Base-by-base conservation (phyloP, 2,888 invertebrate species). In the Drosophila macrospina region DNA sequence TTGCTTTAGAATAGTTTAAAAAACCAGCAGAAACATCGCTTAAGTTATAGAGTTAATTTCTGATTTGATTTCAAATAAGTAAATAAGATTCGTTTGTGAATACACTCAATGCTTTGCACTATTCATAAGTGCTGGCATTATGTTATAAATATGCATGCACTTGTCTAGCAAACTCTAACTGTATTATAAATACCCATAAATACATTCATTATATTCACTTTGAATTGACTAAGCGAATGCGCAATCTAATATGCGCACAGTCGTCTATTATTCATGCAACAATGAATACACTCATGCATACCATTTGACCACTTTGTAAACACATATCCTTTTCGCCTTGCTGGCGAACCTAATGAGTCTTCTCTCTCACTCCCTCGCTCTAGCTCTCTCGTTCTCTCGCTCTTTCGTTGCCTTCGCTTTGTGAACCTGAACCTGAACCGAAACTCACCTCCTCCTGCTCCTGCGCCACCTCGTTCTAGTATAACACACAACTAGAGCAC, bases 251-350 rank as follows among this genome's bases (percentile, higher is more conserved):
- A 32, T 55, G 52, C 52, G n/a, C 24, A 42, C 11, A 30, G 1
- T 26, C 13, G 28, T 52, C 8, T 39, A 52, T 68, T 68, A 68
- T 66, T 47, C 51, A 51, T 60, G 50, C 50, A 60, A 51, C 51
- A 47, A 28, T 61, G 57, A 44, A 30, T 45, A 50, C 50, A 57
- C 57, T 36, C 63, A 42, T n/a, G 15, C 42, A 54, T 15, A 8
- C 26, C 24, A 34, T 69, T 69, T 63, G 54, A 63, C 32, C 75
- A 69, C 69, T 69, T 74, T 73, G 76, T 74, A 75, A 74, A 54
- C 54, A 70, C 71, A 73, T 70, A 74, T 75, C 71, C 74, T 76
- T 75, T 52, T 26, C 56, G n/a, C n/a, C 15, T 24, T 47, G 69
- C 47, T 16, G 36, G 36, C 28, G 50, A n/a, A 34, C 15, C 64